Evolutionary conservation across 2,113 vertebrate genomes (phyloP).

Genomic region (Oryzias woworae): DNA sequence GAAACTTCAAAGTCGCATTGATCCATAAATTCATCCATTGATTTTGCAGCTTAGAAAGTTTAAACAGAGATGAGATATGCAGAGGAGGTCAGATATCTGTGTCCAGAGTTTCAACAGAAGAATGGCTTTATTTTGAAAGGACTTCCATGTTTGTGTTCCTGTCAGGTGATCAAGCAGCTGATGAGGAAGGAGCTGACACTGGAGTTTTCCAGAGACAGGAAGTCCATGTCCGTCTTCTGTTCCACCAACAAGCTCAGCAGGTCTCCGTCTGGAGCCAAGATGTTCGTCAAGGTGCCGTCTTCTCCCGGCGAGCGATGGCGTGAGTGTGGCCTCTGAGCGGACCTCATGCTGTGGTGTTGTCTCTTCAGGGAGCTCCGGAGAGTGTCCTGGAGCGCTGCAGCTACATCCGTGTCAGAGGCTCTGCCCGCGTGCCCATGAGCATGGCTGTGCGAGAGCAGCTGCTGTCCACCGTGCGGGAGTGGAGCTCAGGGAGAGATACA

Average conservation of each 20-base stretch:
- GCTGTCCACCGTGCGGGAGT: conserved; percentile 71
- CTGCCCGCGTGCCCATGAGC: conserved; percentile 65
- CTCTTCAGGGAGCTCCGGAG: conserved; percentile 77
- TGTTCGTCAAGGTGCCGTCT: conserved; percentile 77
- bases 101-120: too few species aligned
- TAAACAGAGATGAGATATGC: too few species aligned
- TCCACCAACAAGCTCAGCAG: conserved; percentile 72
- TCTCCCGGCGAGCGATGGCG: neutral
- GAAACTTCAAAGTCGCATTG: too few species aligned
- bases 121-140: neutral
- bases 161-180: conserved; percentile 80
- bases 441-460: conserved; percentile 69
- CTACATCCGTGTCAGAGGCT: conserved; percentile 63
- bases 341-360: neutral
- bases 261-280: conserved; percentile 72
- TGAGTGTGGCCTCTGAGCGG: rapidly evolving
- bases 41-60: too few species aligned
- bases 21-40: too few species aligned
- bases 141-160: neutral
- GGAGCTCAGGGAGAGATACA: conserved; percentile 76
- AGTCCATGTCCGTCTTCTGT: conserved; percentile 83
- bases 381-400: conserved; percentile 76
- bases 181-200: conserved; percentile 80
- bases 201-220: conserved; percentile 81
- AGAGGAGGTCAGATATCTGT: too few species aligned